Evolutionary conservation across 2,113 vertebrate species (phyloP).

Genomic region (Tonatia bakeri): DNA sequence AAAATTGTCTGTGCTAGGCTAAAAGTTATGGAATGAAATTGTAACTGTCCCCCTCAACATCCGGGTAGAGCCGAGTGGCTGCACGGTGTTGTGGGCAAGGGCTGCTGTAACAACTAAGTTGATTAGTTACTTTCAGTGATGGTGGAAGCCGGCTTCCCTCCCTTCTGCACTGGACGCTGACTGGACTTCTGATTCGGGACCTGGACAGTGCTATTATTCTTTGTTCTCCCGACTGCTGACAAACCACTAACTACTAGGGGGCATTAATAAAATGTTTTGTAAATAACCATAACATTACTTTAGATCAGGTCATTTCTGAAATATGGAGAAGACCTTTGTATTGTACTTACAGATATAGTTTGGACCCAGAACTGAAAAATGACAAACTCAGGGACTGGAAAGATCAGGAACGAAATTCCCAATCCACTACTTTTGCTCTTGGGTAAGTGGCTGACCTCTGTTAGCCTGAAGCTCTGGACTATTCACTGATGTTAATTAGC

Average conservation of each 20-base stretch:
- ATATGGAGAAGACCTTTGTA: not conserved
- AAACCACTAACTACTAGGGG: not conserved
- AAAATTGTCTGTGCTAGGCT: not conserved
- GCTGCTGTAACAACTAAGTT: not conserved
- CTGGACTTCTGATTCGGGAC: not conserved
- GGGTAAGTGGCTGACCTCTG: not conserved
- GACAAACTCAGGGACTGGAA: not conserved
- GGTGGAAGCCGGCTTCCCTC: not conserved
- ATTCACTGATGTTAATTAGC: not conserved
- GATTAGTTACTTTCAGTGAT: not conserved
- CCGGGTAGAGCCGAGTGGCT: not conserved
- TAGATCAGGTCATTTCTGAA: not conserved
- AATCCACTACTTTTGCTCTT: not conserved
- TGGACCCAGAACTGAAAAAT: not conserved
- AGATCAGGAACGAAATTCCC: not conserved
- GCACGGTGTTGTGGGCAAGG: accelerated
- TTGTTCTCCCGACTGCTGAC: not conserved
- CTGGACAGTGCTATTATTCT: not conserved
- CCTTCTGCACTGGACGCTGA: not conserved
- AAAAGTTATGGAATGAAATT: not conserved
- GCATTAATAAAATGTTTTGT: not conserved
- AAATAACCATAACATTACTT: not conserved
- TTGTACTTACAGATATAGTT: not conserved
- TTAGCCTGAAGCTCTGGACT: not conserved
- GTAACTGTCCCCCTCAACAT: not conserved